Base-by-base conservation (phyloP, 2,113 vertebrate species). In the Lonchura striata region DNA sequence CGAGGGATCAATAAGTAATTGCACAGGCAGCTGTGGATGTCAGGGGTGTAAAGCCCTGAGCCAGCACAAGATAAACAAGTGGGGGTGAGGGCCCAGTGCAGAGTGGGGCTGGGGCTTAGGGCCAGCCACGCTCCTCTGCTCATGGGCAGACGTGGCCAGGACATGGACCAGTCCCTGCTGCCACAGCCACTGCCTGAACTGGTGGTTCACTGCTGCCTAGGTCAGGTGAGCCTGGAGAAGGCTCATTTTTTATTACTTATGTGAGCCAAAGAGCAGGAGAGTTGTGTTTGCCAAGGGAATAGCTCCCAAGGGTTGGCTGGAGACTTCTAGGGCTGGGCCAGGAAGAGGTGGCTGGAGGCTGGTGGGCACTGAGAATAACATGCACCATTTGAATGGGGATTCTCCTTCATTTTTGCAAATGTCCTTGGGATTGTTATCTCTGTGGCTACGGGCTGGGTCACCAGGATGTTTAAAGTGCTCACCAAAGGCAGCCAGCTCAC, bases 1-100 rank as follows among this genome's bases (percentile, higher is more conserved):
- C 95, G 94, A 94, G 74, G 27, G 42, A 97, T 98, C 97, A 88
- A 97, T 97, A 97, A 97, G 95, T 95, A 97, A 97, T 97, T 96
- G 96, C 71, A 77, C 94, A 50, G 49, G 96, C 94, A 96, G 96
- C 95, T 92, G 91, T 86, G 95, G 84, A 72, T 50, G 65, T 81
- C 1, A 2, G 15, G 80, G 47, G 57, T 78, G 69, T 74, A 91
- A 96, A 95, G 85, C 66, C 90, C 74, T 75, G 86, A 88, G 95
- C 72, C 65, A 85, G 70, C 82, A 47, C 63, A 82, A 94, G 86
- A 95, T 30, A 91, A 95, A 93, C 15, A 84, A 86, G 66, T 25
- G 77, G 82, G 80, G n/a, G 86, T 71, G 86, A 30, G 80, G 69
- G 82, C 50, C 80, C 31, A 57, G 64, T 4, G 6, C 74, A 64